Conservation (phyloP, 2,113 vertebrate genomes). For the Chaetodon trifascialis region DNA sequence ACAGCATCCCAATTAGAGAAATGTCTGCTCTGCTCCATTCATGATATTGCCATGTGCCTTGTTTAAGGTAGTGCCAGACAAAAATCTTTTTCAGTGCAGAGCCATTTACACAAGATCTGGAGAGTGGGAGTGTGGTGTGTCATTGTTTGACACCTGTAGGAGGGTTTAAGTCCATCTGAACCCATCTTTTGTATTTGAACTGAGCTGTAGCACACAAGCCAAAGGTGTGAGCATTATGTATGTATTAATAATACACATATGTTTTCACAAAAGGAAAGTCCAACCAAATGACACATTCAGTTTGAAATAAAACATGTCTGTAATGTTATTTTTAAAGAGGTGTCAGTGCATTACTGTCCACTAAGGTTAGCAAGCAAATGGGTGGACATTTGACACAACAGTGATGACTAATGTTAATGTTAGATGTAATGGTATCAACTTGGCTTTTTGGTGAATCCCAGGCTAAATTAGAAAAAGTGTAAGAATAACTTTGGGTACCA, state of each 20-base stretch:
- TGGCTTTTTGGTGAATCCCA: background rate
- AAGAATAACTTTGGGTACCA: too few relatives aligned
- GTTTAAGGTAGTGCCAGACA: constrained; percentile 74
- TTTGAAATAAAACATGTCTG: background rate
- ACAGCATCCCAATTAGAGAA: constrained; percentile 91
- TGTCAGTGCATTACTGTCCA: background rate
- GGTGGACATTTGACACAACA: background rate
- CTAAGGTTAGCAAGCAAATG: background rate
- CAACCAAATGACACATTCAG: background rate
- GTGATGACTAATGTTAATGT: background rate
- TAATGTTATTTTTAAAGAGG: background rate
- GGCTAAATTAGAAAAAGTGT: background rate
- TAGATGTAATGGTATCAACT: background rate
- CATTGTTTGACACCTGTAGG: constrained; percentile 67
- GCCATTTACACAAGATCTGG: constrained; percentile 65
- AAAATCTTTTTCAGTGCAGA: constrained; percentile 66
- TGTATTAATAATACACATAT: too few relatives aligned
- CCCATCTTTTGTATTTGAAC: constrained; percentile 15
- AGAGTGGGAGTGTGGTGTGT: constrained; percentile 52
- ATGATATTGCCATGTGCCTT: constrained; percentile 76
- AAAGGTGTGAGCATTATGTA: background rate
- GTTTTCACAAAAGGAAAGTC: too few relatives aligned
- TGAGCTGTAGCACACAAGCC: constrained; percentile 7
- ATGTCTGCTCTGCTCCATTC: constrained; percentile 78
- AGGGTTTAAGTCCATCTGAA: constrained; percentile 31